These are phyloP conservation scores for Agonopterix subpropinquella DNA, from an alignment of 2,888 invertebrate species.

Conservation along the genomic window DNA sequence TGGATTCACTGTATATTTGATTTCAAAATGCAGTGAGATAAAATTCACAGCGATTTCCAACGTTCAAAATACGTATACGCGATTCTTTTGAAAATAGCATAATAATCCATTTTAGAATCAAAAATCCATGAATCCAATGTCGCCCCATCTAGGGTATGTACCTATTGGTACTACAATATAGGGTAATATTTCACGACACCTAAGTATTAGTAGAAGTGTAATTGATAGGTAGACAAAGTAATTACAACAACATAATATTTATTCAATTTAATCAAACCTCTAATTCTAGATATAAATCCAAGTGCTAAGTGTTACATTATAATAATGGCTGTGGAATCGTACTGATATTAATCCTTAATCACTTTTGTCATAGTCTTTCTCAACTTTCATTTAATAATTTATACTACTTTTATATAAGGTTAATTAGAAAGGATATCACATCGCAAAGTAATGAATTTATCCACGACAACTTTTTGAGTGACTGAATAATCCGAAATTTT, in stretches of 20 bases:
- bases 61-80: conserved; percentile 49
- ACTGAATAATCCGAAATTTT: no score
- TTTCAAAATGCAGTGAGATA: conserved; percentile 12
- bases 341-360: conserved; percentile 64
- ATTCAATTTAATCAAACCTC: conserved; percentile 39
- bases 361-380: conserved; percentile 43
- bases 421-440: no score
- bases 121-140: conserved; percentile 9
- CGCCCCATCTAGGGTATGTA: conserved; percentile 13
- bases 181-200: conserved; percentile 21
- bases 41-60: conserved; percentile 13
- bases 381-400: conserved; percentile 37
- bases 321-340: conserved; percentile 73
- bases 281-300: conserved; percentile 48
- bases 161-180: conserved; percentile 5
- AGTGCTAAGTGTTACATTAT: conserved; percentile 63
- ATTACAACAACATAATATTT: conserved; percentile 30
- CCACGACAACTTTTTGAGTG: no score
- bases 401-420: conserved; percentile 29
- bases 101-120: conserved; percentile 11
- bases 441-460: no score
- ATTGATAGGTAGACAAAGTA: conserved; percentile 24
- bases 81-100: conserved; percentile 12
- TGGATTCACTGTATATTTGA: conserved; percentile 9
- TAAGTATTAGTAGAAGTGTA: conserved; percentile 22